These are phyloP conservation scores for Amphipoea oculea DNA, from an alignment of 2,888 invertebrate genomes.

Conservation along the genomic window DNA sequence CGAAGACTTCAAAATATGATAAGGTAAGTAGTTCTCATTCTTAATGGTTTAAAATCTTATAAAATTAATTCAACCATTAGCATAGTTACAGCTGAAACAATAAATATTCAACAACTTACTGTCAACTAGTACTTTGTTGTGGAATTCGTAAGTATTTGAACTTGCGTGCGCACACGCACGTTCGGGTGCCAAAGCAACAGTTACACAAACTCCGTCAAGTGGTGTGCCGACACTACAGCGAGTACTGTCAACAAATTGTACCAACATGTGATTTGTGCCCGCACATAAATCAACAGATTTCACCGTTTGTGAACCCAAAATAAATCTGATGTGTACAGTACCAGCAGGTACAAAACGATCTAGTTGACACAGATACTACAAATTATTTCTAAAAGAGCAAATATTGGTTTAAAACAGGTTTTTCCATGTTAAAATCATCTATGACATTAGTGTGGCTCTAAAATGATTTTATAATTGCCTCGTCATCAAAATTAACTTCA, in stretches of 20 bases:
- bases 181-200: constrained; percentile 66
- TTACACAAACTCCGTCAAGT: constrained; percentile 68
- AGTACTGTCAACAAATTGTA: constrained; percentile 61
- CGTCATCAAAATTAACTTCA: constrained; percentile 13
- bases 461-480: constrained; percentile 19
- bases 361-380: constrained; percentile 54
- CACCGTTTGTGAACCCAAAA: constrained; percentile 47
- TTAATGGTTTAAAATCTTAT: background rate
- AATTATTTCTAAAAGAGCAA: constrained; percentile 35
- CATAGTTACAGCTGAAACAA: constrained; percentile 16
- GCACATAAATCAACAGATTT: constrained; percentile 67
- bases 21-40: background rate
- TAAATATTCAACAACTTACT: constrained; percentile 34
- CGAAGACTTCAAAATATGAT: background rate
- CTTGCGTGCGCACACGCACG: constrained; percentile 64
- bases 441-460: background rate
- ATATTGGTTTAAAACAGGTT: constrained; percentile 29
- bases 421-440: constrained; percentile 3
- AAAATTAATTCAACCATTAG: background rate
- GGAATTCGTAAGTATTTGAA: constrained; percentile 62
- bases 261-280: constrained; percentile 58
- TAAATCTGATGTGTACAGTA: constrained; percentile 27
- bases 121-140: constrained; percentile 27
- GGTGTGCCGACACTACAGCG: constrained; percentile 52
- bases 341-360: constrained; percentile 37